Percentiles rank a stretch among this genome's conserved stretches.
Evolutionary conservation across 2,888 invertebrate genomes (phyloP).

Genomic region (Criorhina ranunculi): DNA sequence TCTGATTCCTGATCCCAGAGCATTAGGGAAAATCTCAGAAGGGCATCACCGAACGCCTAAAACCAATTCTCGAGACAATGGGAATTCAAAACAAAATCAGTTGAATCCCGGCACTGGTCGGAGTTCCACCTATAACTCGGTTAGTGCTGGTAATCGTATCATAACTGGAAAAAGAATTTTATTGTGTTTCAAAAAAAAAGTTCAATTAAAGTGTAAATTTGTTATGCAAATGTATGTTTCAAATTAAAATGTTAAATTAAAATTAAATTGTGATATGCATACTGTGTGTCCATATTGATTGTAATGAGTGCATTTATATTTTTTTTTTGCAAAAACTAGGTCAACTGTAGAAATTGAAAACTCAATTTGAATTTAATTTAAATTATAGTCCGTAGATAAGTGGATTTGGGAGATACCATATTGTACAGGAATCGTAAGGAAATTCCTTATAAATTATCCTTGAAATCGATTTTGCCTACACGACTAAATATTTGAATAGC

Average conservation of each 20-base stretch:
- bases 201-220: slow-evolving; percentile 5
- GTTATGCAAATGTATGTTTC: slow-evolving; percentile 10
- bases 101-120: slow-evolving; percentile 61
- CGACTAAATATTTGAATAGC: neutral
- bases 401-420: neutral
- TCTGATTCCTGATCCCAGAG: slow-evolving; percentile 41
- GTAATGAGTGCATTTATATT: too few species aligned
- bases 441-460: slow-evolving; percentile 1
- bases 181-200: neutral
- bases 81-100: slow-evolving; percentile 66
- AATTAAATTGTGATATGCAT: neutral
- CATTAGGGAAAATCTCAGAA: slow-evolving; percentile 59
- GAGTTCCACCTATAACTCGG: slow-evolving; percentile 18
- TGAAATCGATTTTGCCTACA: slow-evolving; percentile 15
- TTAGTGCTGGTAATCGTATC: neutral
- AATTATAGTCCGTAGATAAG: neutral
- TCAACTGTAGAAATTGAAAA: slow-evolving; percentile 9
- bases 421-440: slow-evolving; percentile 4
- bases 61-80: slow-evolving; percentile 41
- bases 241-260: neutral
- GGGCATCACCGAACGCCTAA: slow-evolving; percentile 21
- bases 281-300: neutral
- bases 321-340: neutral
- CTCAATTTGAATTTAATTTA: neutral
- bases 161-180: neutral